Percentiles rank a stretch among this genome's conserved stretches.
These are phyloP conservation scores for Hiodon alosoides DNA, from an alignment of 2,113 vertebrate species.

Conservation along the genomic window DNA sequence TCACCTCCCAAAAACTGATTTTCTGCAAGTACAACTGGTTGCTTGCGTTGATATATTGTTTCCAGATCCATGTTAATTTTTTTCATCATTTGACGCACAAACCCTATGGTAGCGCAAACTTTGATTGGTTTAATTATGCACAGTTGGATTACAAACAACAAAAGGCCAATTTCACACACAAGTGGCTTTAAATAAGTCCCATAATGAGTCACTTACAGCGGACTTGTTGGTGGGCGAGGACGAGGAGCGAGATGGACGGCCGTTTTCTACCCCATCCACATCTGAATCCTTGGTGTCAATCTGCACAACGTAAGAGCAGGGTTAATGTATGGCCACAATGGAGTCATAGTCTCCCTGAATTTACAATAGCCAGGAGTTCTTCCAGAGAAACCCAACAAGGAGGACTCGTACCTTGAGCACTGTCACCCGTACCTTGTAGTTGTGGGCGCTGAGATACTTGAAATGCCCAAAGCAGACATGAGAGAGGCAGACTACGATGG, in stretches of 20 bases:
- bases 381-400: slow-evolving; percentile 1
- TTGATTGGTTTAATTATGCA: too few relatives aligned
- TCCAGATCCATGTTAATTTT: too few relatives aligned
- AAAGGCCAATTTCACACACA: not conserved
- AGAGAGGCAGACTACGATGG: slow-evolving; percentile 92
- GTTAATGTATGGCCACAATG: not conserved
- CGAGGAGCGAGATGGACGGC: slow-evolving; percentile 63
- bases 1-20: too few relatives aligned
- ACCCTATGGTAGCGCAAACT: too few relatives aligned
- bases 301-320: slow-evolving; percentile 49
- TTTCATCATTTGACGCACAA: too few relatives aligned
- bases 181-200: too few relatives aligned
- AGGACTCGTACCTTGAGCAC: slow-evolving; percentile 21
- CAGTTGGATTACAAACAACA: too few relatives aligned
- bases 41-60: too few relatives aligned
- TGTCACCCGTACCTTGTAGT: slow-evolving; percentile 81
- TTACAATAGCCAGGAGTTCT: not conserved
- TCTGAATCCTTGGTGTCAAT: slow-evolving; percentile 87
- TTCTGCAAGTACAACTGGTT: too few relatives aligned
- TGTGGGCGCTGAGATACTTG: slow-evolving; percentile 98
- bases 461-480: slow-evolving; percentile 97
- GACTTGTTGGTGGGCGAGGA: slow-evolving; percentile 72
- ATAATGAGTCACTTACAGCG: slow-evolving; percentile 62
- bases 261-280: slow-evolving; percentile 73
- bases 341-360: not conserved